A percentile compares a stretch with the other conserved stretches of the same genome.
Evolutionary conservation across 1,140 invertebrate species (phyloP).

Genomic region (Atta colombica): DNA sequence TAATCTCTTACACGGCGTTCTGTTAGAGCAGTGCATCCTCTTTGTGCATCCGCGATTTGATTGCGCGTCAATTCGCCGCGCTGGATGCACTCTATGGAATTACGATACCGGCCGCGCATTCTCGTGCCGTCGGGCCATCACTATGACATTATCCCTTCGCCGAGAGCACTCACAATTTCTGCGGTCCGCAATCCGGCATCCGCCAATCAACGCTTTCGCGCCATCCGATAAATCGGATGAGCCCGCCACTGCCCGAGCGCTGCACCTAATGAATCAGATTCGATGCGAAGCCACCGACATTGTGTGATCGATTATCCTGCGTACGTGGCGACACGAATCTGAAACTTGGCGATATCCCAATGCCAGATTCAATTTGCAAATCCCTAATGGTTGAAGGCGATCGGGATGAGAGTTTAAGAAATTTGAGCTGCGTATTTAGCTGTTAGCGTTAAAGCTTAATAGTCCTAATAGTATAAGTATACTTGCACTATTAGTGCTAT

Average conservation of each 20-base stretch:
- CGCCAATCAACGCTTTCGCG: conserved; percentile 72
- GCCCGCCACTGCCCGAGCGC: conserved; percentile 14
- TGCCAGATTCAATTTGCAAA: conserved; percentile 53
- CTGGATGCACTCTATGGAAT: conserved; percentile 65
- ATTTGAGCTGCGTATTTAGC: conserved; percentile 13
- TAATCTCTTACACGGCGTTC: conserved; percentile 49
- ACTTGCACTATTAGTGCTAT: no score
- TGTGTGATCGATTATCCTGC: conserved; percentile 52
- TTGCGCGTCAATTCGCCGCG: conserved; percentile 47
- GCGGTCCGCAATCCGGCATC: conserved; percentile 56
- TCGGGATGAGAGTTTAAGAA: conserved; percentile 39
- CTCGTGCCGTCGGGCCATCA: conserved; percentile 36
- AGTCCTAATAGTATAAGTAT: not conserved
- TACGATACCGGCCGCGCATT: conserved; percentile 29
- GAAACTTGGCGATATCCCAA: conserved; percentile 57
- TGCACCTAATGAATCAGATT: conserved; percentile 68
- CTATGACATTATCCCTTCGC: conserved; percentile 68
- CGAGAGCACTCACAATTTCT: conserved; percentile 71
- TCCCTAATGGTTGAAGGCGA: conserved; percentile 22
- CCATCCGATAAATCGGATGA: conserved; percentile 61
- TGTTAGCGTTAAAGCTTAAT: not conserved
- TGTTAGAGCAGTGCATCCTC: conserved; percentile 35
- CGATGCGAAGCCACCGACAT: conserved; percentile 40
- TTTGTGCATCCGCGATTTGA: conserved; percentile 50
- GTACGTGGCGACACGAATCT: conserved; percentile 23